Evolutionary conservation across 2,888 invertebrate species (phyloP).

Genomic region (Aromia moschata): DNA sequence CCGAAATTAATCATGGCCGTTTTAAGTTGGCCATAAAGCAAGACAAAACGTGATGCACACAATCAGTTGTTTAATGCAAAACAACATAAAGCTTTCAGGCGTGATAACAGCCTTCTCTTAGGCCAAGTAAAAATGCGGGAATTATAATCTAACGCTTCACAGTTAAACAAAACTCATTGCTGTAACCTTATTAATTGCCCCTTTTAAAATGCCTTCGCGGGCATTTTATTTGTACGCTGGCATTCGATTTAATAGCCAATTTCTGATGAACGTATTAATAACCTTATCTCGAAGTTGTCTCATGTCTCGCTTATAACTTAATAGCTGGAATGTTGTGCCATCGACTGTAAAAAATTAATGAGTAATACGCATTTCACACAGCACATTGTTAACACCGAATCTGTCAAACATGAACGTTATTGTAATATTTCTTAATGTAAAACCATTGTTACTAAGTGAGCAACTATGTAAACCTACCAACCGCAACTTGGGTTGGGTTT

Average conservation of each 20-base stretch:
- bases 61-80: slow-evolving; percentile 60
- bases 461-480: too few relatives aligned
- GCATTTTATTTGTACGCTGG: slow-evolving; percentile 18
- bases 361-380: too few relatives aligned
- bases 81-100: slow-evolving; percentile 62
- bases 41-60: slow-evolving; percentile 56
- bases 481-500: too few relatives aligned
- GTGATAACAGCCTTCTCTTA: slow-evolving; percentile 47
- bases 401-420: too few relatives aligned
- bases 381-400: too few relatives aligned
- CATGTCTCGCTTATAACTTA: slow-evolving; percentile 19
- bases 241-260: slow-evolving; percentile 20
- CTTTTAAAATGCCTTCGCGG: slow-evolving; percentile 38
- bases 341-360: too few relatives aligned
- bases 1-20: slow-evolving; percentile 57
- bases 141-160: slow-evolving; percentile 34
- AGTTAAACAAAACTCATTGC: slow-evolving; percentile 35
- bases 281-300: slow-evolving; percentile 12
- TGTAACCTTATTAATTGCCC: slow-evolving; percentile 40
- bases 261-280: slow-evolving; percentile 21
- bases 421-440: too few relatives aligned
- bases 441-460: too few relatives aligned
- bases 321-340: slow-evolving; percentile 6
- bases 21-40: slow-evolving; percentile 55
- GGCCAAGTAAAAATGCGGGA: slow-evolving; percentile 34